Conservation (phyloP, 2,797 vertebrate species). For the Poeciliopsis infans region DNA sequence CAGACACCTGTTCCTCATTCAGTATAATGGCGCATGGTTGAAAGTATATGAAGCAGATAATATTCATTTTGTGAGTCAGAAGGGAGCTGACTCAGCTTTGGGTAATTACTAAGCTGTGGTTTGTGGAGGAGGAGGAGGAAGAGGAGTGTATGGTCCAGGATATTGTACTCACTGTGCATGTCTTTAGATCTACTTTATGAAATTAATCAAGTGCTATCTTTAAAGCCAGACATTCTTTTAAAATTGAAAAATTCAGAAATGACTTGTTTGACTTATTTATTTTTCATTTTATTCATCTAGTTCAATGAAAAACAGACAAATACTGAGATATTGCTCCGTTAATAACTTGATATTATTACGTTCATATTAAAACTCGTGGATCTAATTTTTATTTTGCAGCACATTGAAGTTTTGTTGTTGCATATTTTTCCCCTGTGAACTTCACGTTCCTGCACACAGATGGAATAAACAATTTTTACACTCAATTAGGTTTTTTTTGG, state of each 20-base stretch:
- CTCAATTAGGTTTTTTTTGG: background rate
- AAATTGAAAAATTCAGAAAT: background rate
- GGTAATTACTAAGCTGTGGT: background rate
- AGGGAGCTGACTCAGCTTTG: background rate
- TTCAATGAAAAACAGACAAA: background rate
- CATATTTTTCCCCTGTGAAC: constrained; percentile 3
- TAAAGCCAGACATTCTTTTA: background rate
- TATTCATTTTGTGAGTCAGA: constrained; percentile 4
- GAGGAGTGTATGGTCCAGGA: background rate
- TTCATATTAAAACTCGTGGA: background rate
- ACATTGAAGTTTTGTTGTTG: constrained; percentile 11
- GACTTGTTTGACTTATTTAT: background rate
- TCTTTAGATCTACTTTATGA: background rate
- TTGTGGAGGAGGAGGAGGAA: background rate
- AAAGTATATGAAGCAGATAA: background rate
- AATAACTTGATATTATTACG: background rate
- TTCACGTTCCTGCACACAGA: constrained; percentile 14
- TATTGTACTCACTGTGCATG: background rate
- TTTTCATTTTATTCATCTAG: background rate
- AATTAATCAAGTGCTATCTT: background rate
- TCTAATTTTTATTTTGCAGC: background rate
- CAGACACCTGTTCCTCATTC: background rate
- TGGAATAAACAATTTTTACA: constrained; percentile 28
- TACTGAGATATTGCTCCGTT: background rate
- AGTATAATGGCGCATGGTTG: background rate